Conservation (phyloP, 2,888 invertebrate species). For the Perithous albicinctus region DNA sequence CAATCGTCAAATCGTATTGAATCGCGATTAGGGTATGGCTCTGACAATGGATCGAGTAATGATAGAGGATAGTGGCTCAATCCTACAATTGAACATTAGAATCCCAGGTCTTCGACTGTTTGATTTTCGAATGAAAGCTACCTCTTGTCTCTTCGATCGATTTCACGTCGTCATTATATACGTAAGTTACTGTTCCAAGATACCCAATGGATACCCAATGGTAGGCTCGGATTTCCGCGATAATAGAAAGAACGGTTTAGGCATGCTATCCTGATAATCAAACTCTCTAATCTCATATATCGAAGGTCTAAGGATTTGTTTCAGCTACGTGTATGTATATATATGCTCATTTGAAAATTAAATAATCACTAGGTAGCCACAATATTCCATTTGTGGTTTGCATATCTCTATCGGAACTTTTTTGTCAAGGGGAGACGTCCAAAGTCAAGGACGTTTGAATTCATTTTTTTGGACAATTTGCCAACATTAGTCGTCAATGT, state of each 20-base stretch:
- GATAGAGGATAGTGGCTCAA: slow-evolving; percentile 5
- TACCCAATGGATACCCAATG: slow-evolving; percentile 40
- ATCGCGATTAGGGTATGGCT: slow-evolving; percentile 35
- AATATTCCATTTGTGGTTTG: too few species aligned
- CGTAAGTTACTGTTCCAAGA: slow-evolving; percentile 12
- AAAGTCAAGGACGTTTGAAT: too few species aligned
- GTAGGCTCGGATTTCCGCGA: slow-evolving; percentile 58
- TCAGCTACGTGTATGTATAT: background rate
- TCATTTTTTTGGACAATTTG: too few species aligned
- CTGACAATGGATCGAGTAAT: slow-evolving; percentile 44
- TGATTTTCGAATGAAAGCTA: slow-evolving; percentile 53
- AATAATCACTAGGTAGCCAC: too few species aligned
- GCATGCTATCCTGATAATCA: slow-evolving; percentile 61
- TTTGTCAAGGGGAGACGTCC: too few species aligned
- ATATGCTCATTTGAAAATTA: too few species aligned
- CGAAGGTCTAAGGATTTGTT: slow-evolving; percentile 34
- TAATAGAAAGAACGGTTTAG: slow-evolving; percentile 61
- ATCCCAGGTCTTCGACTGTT: slow-evolving; percentile 1
- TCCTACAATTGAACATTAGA: slow-evolving; percentile 31
- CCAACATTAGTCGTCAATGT: too few species aligned
- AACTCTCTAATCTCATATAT: slow-evolving; percentile 54
- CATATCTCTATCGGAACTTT: too few species aligned
- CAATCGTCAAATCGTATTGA: slow-evolving; percentile 49
- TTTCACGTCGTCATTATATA: slow-evolving; percentile 15
- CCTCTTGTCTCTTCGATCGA: slow-evolving; percentile 47